phyloP scores from a whole-genome alignment of 2,888 invertebrate genomes.

The Netelia inedita region DNA sequence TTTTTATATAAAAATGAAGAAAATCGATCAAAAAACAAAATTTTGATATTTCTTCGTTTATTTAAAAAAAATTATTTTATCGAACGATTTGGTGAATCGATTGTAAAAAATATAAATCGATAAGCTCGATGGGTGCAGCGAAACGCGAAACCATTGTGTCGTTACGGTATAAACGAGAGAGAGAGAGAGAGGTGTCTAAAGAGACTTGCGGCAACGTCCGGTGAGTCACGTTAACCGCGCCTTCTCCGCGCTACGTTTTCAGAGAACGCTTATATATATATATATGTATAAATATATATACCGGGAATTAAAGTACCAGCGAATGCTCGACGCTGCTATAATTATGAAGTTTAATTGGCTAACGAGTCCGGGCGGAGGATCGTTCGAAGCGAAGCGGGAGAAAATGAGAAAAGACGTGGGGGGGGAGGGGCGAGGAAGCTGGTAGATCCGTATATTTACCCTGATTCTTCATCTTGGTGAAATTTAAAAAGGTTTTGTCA shows the following conservation, averaged over 20 bases:
- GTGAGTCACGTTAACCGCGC: constrained; percentile 64
- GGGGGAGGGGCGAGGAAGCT: background rate
- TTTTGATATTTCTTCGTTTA: background rate
- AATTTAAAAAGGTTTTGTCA: too few species aligned
- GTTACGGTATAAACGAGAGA: background rate
- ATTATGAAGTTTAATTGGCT: constrained; percentile 81
- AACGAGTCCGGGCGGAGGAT: constrained; percentile 75
- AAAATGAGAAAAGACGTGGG: background rate
- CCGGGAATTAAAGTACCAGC: constrained; percentile 16
- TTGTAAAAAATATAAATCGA: constrained; percentile 5
- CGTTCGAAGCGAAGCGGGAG: constrained; percentile 45
- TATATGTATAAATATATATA: constrained; percentile 16
- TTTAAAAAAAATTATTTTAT: background rate
- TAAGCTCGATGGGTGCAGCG: constrained; percentile 43
- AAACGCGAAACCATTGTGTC: constrained; percentile 39
- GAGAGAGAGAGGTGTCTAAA: constrained; percentile 38
- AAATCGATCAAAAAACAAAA: constrained; percentile 9
- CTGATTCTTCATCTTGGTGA: constrained; percentile 13
- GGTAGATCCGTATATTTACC: constrained; percentile 5
- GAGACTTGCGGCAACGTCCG: constrained; percentile 61
- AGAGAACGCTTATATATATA: constrained; percentile 7
- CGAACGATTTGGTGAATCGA: too few species aligned
- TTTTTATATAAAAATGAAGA: constrained; percentile 17
- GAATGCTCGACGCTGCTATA: constrained; percentile 66
- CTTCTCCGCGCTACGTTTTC: constrained; percentile 38